Conservation (phyloP, 2,888 invertebrate species). For the Eupithecia tripunctaria region DNA sequence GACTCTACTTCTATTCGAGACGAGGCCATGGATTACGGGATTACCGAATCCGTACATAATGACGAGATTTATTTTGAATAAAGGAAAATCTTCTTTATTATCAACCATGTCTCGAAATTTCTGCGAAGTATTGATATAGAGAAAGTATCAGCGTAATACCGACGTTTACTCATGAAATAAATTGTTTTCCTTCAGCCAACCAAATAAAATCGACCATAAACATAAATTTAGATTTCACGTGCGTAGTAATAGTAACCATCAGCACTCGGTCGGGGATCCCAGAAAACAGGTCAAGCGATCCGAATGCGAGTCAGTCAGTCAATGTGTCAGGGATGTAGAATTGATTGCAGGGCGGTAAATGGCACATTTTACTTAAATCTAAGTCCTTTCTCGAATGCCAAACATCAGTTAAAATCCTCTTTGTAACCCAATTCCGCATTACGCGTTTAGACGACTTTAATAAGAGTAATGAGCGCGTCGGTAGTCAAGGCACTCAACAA, state of each 20-base stretch:
- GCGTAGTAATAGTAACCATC: conserved; percentile 1
- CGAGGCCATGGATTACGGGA: conserved; percentile 47
- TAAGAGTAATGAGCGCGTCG: conserved; percentile 34
- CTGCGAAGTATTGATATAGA: not conserved
- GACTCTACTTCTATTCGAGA: conserved; percentile 52
- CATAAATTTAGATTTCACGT: conserved; percentile 47
- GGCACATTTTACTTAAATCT: not conserved
- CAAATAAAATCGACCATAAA: conserved; percentile 28
- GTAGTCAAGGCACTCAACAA: conserved; percentile 30
- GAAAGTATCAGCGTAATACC: not conserved
- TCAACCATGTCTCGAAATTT: not conserved
- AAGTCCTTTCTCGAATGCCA: not conserved
- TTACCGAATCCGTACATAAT: conserved; percentile 35
- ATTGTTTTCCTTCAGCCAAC: conserved; percentile 4
- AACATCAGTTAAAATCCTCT: not conserved
- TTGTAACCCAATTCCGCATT: not conserved
- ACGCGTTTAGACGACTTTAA: conserved; percentile 8
- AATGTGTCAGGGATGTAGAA: conserved; percentile 39
- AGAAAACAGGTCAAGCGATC: conserved; percentile 53
- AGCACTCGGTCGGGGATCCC: conserved; percentile 25
- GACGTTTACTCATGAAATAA: not conserved
- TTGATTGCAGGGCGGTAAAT: not conserved
- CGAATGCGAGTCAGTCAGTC: conserved; percentile 68
- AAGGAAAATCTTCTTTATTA: not conserved
- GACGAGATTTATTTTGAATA: not conserved